Evolutionary conservation across 1,140 invertebrate genomes (phyloP).

Genomic region (Venturia canescens): DNA sequence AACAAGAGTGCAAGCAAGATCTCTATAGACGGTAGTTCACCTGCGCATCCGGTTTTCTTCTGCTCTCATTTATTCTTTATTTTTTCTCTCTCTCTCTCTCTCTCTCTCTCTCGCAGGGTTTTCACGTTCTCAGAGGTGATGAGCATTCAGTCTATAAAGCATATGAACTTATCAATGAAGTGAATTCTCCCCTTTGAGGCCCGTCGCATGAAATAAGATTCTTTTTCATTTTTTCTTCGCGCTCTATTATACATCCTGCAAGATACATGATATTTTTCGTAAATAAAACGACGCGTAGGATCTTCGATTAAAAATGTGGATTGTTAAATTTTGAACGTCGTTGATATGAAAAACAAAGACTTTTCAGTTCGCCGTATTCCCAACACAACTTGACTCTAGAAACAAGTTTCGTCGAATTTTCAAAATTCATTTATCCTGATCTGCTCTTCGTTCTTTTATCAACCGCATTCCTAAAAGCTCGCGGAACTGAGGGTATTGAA

Average conservation of each 20-base stretch:
- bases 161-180: constrained; percentile 3
- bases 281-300: too few species aligned
- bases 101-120: constrained; percentile 17
- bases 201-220: not conserved
- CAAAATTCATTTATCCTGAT: too few species aligned
- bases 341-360: too few species aligned
- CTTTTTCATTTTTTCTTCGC: constrained; percentile 5
- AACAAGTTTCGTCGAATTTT: too few species aligned
- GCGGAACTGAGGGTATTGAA: too few species aligned
- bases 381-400: too few species aligned
- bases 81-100: not conserved
- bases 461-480: too few species aligned
- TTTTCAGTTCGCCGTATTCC: too few species aligned
- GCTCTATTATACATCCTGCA: not conserved
- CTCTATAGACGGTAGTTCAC: constrained; percentile 61
- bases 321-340: too few species aligned
- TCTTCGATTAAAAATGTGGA: too few species aligned
- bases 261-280: too few species aligned
- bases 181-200: not conserved
- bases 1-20: constrained; percentile 58
- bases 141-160: constrained; percentile 8
- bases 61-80: constrained; percentile 56
- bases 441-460: too few species aligned
- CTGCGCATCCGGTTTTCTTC: constrained; percentile 73
- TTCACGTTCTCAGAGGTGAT: constrained; percentile 18